Base-by-base conservation (phyloP, 2,888 invertebrate species). In the Dasypolia templi region DNA sequence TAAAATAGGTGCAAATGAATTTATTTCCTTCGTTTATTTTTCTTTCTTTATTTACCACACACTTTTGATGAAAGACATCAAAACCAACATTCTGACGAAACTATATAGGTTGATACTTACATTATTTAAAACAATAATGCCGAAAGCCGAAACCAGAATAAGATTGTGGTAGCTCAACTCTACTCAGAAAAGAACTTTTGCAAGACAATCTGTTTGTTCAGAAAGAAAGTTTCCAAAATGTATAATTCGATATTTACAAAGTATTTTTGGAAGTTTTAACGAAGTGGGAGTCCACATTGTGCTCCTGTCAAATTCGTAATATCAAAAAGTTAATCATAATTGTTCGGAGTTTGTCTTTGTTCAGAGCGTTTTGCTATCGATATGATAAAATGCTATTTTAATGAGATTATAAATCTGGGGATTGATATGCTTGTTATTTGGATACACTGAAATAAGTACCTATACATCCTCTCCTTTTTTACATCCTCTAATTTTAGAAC, bases 171-270 rank as follows among this genome's bases (percentile, higher is more conserved):
- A 42, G 22, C 53, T 49, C 77, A 72, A 44, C 78, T 64, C 76
- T 74, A 67, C 0, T 46, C 26, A 64, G 29, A 76, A 75, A 73
- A 66, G 39, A 83, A 83, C 53, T 84, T 81, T 35, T 73, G 46
- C 56, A 75, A 77, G 75, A 78, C 79, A 74, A 81, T 77, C 86
- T 81, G 79, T 80, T 85, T 79, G 74, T 75, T 72, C 77, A 65
- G 66, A 75, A 62, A 44, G 22, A 68, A 83, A 82, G 68, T 84
- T 84, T 62, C 3, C 26, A 74, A 84, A 86, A 86, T 76, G 72
- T 81, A 84, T 82, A 81, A 86, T 85, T 81, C 66, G 72, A 73
- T 82, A 75, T 75, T 81, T 77, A 59, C 64, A 72, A 74, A 82
- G 80, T 72, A 80, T 86, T 79, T 82, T 79, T 72, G 66, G 53